Evolutionary conservation across 2,113 vertebrate genomes (phyloP).

Genomic region (Leuciscus idus): DNA sequence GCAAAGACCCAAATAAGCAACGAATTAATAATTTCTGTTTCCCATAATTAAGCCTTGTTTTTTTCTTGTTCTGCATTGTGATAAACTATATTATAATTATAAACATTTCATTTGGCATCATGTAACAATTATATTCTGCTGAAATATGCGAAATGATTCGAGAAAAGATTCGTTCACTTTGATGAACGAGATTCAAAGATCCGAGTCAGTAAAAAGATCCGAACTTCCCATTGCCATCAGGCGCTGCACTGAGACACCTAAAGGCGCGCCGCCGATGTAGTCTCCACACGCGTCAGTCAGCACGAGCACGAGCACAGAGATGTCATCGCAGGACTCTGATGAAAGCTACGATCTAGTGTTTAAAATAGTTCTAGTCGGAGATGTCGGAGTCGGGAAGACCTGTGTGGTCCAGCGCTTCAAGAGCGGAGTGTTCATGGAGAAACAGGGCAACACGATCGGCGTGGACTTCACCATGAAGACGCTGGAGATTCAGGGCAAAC

Average conservation of each 20-base stretch:
- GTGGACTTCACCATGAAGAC: conserved; percentile 91
- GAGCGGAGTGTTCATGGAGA: conserved; percentile 81
- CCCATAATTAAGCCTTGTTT: too few relatives aligned
- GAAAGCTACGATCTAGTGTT: conserved; percentile 85
- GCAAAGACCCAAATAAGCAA: too few relatives aligned
- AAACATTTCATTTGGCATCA: too few relatives aligned
- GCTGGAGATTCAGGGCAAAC: conserved; percentile 84
- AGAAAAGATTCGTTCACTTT: too few relatives aligned
- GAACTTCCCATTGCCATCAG: conserved; percentile 10
- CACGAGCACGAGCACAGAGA: conserved; percentile 1
- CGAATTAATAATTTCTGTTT: too few relatives aligned
- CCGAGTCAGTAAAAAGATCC: too few relatives aligned
- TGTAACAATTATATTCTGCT: too few relatives aligned
- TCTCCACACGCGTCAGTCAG: conserved; percentile 62
- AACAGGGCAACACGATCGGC: conserved; percentile 86
- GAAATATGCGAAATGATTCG: too few relatives aligned
- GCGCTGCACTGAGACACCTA: conserved; percentile 47
- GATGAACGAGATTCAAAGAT: too few relatives aligned
- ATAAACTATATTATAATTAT: too few relatives aligned
- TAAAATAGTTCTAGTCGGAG: conserved; percentile 85
- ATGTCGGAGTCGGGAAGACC: conserved; percentile 87
- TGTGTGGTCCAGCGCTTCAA: conserved; percentile 88
- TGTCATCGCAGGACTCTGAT: conserved; percentile 73
- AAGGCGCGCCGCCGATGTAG: conserved; percentile 26
- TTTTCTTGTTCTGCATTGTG: too few relatives aligned